Conservation (phyloP, 2,113 vertebrate genomes). For the Peromyscus leucopus region DNA sequence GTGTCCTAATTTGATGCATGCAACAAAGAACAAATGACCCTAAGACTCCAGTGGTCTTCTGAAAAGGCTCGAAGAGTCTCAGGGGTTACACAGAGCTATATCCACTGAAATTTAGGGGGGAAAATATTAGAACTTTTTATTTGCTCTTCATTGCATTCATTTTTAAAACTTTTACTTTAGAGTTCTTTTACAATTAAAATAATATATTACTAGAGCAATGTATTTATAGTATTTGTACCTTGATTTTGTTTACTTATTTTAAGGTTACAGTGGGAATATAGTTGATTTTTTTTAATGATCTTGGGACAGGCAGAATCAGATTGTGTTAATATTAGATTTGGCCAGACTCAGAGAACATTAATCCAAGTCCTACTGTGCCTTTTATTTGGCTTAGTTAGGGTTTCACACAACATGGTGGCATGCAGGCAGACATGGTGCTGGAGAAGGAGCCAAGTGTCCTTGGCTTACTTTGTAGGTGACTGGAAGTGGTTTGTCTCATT, state of each 20-base stretch:
- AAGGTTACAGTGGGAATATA: neutral
- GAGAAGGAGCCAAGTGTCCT: neutral
- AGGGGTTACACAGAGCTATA: neutral
- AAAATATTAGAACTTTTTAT: neutral
- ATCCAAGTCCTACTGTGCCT: conserved; percentile 5
- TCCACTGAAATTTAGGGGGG: neutral
- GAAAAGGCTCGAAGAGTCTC: neutral
- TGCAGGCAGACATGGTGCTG: neutral
- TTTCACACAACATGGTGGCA: neutral
- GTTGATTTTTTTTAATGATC: conserved; percentile 45
- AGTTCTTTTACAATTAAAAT: neutral
- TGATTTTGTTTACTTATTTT: conserved; percentile 45
- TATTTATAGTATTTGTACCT: neutral
- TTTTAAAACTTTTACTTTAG: neutral
- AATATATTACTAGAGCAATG: neutral
- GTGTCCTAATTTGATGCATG: neutral
- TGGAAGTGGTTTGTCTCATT: neutral
- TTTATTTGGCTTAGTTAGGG: neutral
- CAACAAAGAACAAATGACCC: neutral
- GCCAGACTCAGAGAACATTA: conserved; percentile 40
- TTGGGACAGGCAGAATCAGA: neutral
- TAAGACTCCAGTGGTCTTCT: neutral
- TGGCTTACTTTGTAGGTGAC: neutral
- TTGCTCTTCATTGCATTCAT: conserved; percentile 4
- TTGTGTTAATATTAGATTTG: neutral